A percentile compares a stretch with the other conserved stretches of the same genome.
Evolutionary conservation across 2,113 vertebrate species (phyloP).

Genomic region (Rhynchomys soricoides): DNA sequence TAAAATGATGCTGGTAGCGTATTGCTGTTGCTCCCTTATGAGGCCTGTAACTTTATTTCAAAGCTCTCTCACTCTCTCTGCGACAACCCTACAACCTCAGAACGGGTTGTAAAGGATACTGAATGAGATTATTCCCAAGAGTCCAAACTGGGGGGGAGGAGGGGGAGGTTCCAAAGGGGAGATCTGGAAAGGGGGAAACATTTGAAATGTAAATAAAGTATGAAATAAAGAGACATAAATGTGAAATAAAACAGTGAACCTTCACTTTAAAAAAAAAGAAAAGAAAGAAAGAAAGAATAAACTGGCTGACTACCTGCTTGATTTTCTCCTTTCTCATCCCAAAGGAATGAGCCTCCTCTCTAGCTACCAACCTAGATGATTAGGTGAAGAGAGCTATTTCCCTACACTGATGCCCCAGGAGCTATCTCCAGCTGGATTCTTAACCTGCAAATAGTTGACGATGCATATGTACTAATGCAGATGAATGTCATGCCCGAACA

Average conservation of each 20-base stretch:
- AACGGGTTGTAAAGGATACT: background rate
- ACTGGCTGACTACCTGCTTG: background rate
- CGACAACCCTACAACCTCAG: background rate
- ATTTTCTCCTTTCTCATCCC: background rate
- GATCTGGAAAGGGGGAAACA: too few relatives aligned
- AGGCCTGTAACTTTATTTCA: background rate
- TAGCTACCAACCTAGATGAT: background rate
- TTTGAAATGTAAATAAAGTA: too few relatives aligned
- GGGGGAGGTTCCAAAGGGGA: too few relatives aligned
- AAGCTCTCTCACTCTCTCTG: background rate
- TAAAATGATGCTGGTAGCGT: background rate
- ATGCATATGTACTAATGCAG: background rate
- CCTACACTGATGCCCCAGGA: background rate
- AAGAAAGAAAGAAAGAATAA: too few relatives aligned
- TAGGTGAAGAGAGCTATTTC: background rate
- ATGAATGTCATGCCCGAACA: background rate
- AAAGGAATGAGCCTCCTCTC: background rate
- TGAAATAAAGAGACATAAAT: too few relatives aligned
- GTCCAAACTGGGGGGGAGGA: too few relatives aligned
- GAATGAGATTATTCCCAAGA: constrained; percentile 17
- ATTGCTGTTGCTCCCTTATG: background rate
- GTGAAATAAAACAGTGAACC: too few relatives aligned
- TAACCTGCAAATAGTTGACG: background rate
- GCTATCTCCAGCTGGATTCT: background rate
- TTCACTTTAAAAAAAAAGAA: too few relatives aligned